Conservation (phyloP, 2,113 vertebrate genomes). For the Antennarius striatus region DNA sequence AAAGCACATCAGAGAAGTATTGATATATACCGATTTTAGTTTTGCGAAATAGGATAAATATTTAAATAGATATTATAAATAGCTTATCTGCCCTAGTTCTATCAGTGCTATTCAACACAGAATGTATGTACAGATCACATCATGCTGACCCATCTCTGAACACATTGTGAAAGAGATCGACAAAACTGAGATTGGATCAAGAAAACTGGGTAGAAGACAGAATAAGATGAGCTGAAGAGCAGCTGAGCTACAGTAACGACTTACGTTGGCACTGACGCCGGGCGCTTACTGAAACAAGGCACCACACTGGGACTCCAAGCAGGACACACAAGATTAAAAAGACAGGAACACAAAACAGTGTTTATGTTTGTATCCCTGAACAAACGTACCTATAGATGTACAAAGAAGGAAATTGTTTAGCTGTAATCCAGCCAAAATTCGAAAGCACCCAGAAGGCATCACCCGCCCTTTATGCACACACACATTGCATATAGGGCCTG, state of each 20-base stretch:
- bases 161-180: background rate
- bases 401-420: slow-evolving; percentile 33
- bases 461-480: slow-evolving; percentile 6
- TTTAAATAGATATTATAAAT: background rate
- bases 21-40: no score
- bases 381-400: slow-evolving; percentile 21
- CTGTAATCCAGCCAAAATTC: slow-evolving; percentile 29
- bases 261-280: slow-evolving; percentile 47
- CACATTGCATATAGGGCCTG: slow-evolving; percentile 14
- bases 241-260: slow-evolving; percentile 24
- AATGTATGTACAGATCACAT: background rate
- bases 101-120: no score
- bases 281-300: slow-evolving; percentile 60
- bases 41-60: background rate
- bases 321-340: slow-evolving; percentile 20
- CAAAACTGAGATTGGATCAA: slow-evolving; percentile 15
- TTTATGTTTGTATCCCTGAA: slow-evolving; percentile 24
- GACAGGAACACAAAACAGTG: slow-evolving; percentile 17
- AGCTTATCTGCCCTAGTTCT: no score
- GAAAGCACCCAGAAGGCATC: background rate
- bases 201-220: slow-evolving; percentile 17
- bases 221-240: slow-evolving; percentile 32
- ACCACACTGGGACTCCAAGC: slow-evolving; percentile 32
- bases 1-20: no score
- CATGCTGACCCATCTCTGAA: slow-evolving; percentile 26